A percentile compares a stretch with the other conserved stretches of the same genome.
Conservation (phyloP, 2,797 vertebrate genomes). For the Anguilla marmorata region DNA sequence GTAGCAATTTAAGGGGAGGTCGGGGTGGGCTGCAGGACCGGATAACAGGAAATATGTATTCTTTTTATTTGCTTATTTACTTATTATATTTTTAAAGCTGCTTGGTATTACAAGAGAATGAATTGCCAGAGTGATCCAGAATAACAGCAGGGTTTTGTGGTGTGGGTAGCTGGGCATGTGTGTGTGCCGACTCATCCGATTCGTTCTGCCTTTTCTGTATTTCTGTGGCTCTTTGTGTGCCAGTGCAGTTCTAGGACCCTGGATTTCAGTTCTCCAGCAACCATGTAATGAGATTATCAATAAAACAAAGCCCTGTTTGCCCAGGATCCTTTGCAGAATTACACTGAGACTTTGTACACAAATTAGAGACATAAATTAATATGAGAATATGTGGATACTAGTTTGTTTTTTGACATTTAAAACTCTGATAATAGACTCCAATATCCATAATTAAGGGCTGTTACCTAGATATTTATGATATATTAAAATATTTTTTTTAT, state of each 20-base stretch:
- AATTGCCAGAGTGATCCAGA: constrained; percentile 13
- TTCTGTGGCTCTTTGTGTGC: background rate
- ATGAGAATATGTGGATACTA: background rate
- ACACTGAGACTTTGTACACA: background rate
- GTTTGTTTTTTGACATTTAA: too few species aligned
- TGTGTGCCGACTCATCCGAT: background rate
- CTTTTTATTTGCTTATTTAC: too few species aligned
- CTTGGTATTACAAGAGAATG: background rate
- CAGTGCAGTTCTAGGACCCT: background rate
- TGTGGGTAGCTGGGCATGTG: background rate
- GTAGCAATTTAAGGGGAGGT: too few species aligned
- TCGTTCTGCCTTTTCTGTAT: too few species aligned
- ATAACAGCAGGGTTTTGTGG: background rate
- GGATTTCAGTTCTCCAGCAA: background rate
- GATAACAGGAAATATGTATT: background rate
- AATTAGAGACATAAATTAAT: background rate
- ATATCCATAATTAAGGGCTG: background rate
- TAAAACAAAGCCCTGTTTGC: background rate
- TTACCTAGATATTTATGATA: too few species aligned
- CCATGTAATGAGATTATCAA: background rate
- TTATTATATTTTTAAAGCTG: background rate
- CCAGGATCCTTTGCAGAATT: background rate
- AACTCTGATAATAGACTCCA: too few species aligned
- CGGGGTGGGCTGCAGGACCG: background rate
- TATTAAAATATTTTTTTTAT: too few species aligned